These are phyloP conservation scores for Melanotaenia trifasciata DNA, from an alignment of 2,797 vertebrate species.

Conservation along the genomic window DNA sequence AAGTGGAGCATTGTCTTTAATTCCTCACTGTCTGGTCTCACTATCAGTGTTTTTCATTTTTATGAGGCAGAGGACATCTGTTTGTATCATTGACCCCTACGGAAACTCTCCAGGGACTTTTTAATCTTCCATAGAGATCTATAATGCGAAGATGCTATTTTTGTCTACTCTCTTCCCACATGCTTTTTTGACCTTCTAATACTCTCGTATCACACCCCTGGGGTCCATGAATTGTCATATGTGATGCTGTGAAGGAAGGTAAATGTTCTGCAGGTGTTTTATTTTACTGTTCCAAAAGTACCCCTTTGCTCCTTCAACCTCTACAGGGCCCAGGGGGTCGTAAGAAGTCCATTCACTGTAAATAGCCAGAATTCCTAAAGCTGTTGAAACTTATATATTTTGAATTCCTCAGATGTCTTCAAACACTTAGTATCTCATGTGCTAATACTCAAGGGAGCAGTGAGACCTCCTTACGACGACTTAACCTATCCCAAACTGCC, in stretches of 20 bases:
- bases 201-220: constrained; percentile 47
- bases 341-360: constrained; percentile 43
- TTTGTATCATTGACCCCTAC: constrained; percentile 59
- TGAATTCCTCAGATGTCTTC: constrained; percentile 56
- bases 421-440: constrained; percentile 54
- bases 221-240: constrained; percentile 68
- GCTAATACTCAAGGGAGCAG: constrained; percentile 43
- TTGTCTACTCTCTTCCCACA: constrained; percentile 63
- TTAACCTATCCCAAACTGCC: not conserved
- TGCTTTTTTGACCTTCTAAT: constrained; percentile 63
- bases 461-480: constrained; percentile 41
- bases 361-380: constrained; percentile 66
- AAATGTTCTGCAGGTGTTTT: constrained; percentile 68
- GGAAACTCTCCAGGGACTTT: constrained; percentile 45
- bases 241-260: constrained; percentile 51
- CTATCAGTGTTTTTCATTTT: constrained; percentile 57
- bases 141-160: constrained; percentile 69
- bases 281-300: constrained; percentile 50
- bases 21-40: constrained; percentile 44
- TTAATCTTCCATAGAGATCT: constrained; percentile 64
- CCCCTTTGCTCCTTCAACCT: constrained; percentile 43
- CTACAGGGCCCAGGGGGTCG: constrained; percentile 32
- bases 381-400: constrained; percentile 65
- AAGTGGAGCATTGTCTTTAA: constrained; percentile 50
- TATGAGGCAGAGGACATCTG: constrained; percentile 71